Percentiles rank a stretch among this genome's conserved stretches.
Evolutionary conservation across 2,797 vertebrate species (phyloP).

Genomic region (Pangasius sanitwongsei): DNA sequence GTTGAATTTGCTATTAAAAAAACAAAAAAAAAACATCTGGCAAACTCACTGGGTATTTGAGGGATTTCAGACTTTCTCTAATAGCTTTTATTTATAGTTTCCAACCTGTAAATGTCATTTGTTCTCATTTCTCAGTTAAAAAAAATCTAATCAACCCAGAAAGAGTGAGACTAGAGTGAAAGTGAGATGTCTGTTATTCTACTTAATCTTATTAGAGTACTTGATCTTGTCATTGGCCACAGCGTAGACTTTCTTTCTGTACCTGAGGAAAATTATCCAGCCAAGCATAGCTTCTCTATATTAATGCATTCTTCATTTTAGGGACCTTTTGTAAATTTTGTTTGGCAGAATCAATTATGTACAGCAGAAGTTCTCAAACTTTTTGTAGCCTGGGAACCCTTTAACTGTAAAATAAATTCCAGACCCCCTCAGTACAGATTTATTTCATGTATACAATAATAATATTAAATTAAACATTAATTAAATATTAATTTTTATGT

Average conservation of each 20-base stretch:
- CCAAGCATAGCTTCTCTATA: not conserved
- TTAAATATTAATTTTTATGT: not conserved
- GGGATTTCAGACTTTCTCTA: constrained; percentile 21
- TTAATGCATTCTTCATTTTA: constrained; percentile 21
- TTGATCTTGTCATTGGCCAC: constrained; percentile 9
- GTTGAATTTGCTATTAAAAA: not conserved
- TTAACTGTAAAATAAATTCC: not conserved
- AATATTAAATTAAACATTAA: not conserved
- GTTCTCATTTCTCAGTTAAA: not conserved
- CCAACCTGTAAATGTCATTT: constrained; percentile 30
- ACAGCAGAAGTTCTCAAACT: not conserved
- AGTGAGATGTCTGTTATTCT: not conserved
- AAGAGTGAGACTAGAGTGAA: not conserved
- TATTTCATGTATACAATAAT: not conserved
- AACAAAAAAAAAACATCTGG: not conserved
- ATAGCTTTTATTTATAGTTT: constrained; percentile 14
- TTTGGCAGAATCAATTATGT: constrained; percentile 64
- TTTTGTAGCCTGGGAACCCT: not conserved
- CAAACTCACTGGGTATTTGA: constrained; percentile 18
- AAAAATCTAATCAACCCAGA: not conserved
- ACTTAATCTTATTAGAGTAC: constrained; percentile 2
- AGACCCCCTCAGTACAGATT: not conserved
- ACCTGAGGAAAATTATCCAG: constrained; percentile 8
- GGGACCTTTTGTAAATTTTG: not conserved
- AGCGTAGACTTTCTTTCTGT: not conserved